These are phyloP conservation scores for Drosophila melanogaster DNA, from an alignment of 1,140 invertebrate genomes.

Conservation along the genomic window Release_6_plus_ISO1_MT NT_037436.4:9550001-9550500, in stretches of 20 bases:
- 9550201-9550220: slow-evolving; percentile 36
- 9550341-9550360: slow-evolving; percentile 13
- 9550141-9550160: not conserved
- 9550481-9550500: slow-evolving; percentile 30
- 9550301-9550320: slow-evolving; percentile 25
- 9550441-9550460: slow-evolving; percentile 64
- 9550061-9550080: slow-evolving; percentile 15
- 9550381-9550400: slow-evolving; percentile 21
- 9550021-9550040: slow-evolving; percentile 57
- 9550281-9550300: slow-evolving; percentile 45
- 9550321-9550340: slow-evolving; percentile 24
- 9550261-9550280: slow-evolving; percentile 41
- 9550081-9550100: not conserved
- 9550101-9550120: too few relatives aligned
- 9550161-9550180: not conserved
- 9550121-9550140: not conserved
- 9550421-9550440: slow-evolving; percentile 36
- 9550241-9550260: slow-evolving; percentile 52
- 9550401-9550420: slow-evolving; percentile 1
- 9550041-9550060: slow-evolving; percentile 46
- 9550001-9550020: slow-evolving; percentile 17
- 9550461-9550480: slow-evolving; percentile 76
- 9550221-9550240: slow-evolving; percentile 55
- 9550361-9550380: slow-evolving; percentile 49
- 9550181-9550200: not conserved